phyloP scores from a whole-genome alignment of 2,888 invertebrate species.

The Metopia argyrocephala region DNA sequence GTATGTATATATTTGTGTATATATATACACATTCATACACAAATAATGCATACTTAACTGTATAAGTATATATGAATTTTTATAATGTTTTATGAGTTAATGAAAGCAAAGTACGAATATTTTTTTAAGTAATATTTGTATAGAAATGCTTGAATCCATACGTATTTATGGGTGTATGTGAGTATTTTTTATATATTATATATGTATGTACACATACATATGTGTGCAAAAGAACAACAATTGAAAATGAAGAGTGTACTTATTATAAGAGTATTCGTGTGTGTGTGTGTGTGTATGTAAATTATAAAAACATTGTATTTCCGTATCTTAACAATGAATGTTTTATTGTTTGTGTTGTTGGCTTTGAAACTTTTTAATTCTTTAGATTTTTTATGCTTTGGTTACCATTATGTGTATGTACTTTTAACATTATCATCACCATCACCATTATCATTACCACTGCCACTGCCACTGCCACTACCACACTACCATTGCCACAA shows the following conservation, averaged over 20 bases:
- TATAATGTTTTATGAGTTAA: too few relatives aligned
- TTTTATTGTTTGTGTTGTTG: constrained; percentile 17
- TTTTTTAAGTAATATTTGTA: constrained; percentile 4
- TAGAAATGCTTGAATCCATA: not conserved
- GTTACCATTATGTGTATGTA: constrained; percentile 21
- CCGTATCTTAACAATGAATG: constrained; percentile 43
- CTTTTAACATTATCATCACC: constrained; percentile 58
- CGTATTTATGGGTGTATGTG: too few relatives aligned
- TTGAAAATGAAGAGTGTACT: not conserved
- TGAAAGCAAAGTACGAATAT: too few relatives aligned
- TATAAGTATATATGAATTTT: too few relatives aligned
- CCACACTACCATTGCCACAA: not conserved
- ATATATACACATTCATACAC: not conserved
- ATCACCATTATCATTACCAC: constrained; percentile 54
- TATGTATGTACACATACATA: not conserved
- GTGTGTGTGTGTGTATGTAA: not conserved
- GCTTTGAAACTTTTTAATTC: constrained; percentile 29
- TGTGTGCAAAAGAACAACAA: not conserved
- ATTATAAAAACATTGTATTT: constrained; percentile 11
- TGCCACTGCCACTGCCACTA: not conserved
- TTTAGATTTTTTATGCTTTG: constrained; percentile 24
- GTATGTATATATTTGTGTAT: too few relatives aligned
- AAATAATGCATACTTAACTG: too few relatives aligned
- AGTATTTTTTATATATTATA: not conserved
- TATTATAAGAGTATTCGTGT: constrained; percentile 36